Evolutionary conservation across 2,888 invertebrate genomes (phyloP), one percentile per base, ranked within the genome.

Genomic region (Xiphydria camelus): DNA sequence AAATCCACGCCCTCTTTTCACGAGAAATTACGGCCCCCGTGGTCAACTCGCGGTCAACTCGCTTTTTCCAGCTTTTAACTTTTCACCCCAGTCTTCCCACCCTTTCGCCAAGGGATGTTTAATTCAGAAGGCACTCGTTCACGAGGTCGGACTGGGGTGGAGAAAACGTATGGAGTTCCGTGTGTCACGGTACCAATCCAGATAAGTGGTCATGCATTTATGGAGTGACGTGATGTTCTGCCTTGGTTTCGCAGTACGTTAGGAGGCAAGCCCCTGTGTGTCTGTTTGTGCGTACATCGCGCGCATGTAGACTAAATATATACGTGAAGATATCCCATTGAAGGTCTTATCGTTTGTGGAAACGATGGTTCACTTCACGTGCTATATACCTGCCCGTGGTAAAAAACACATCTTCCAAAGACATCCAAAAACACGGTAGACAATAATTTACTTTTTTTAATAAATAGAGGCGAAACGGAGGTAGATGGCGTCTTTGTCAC

Each of bases 171-270:
- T 66, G 64, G 61, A 47, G 52, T 55, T 55, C 49, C 55, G 53
- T 61, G 56, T 65, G 66, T 65, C 68, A 66, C 59, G 64, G 62
- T 57, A 53, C 62, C 73, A 75, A 75, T 75, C 70, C 68, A 64
- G 70, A 72, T 74, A 75, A 75, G 75, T 75, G 75, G 72, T 70
- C 74, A 75, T 75, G 67, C 74, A 75, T 75, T 73, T 74, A 75
- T 74, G 72, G 64, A 75, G 59, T 47, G 51, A 35, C 45, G 31
- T 12, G 10, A 42, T 41, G 34, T 15, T 42, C 25, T 41, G 22
- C 26, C 18, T 22, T 38, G 15, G 26, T 20, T 19, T 17, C 33
- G 21, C 17, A 42, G 10, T 10, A 20, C 21, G 14, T n/a, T n/a
- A n/a, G n/a, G n/a, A n/a, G n/a, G n/a, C n/a, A n/a, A n/a, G n/a